Evolutionary conservation across 2,797 vertebrate genomes (phyloP).

Genomic region (Bufotes viridis): DNA sequence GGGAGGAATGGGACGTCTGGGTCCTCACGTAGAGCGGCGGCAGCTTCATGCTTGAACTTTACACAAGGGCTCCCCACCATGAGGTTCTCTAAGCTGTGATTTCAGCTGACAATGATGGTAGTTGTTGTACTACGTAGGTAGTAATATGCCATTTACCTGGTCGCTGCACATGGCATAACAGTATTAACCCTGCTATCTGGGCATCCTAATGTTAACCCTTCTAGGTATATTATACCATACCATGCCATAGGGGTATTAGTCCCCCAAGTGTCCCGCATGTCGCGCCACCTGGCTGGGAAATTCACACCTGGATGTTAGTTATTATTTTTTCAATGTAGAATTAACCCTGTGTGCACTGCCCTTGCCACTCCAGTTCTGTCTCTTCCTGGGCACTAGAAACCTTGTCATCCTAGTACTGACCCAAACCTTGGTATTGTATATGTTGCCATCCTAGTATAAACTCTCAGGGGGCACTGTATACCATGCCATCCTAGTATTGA

Average conservation of each 20-base stretch:
- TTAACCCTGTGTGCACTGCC: not conserved
- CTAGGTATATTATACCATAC: not conserved
- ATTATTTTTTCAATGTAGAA: not conserved
- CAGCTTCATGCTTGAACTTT: slow-evolving; percentile 22
- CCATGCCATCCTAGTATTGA: not conserved
- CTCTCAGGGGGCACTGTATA: not conserved
- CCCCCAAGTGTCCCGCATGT: not conserved
- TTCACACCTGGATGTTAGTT: not conserved
- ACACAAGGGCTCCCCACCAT: not conserved
- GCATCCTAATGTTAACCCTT: not conserved
- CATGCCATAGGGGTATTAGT: not conserved
- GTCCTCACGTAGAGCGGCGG: not conserved
- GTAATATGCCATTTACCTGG: not conserved
- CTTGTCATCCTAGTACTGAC: too few species aligned
- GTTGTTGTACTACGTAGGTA: not conserved
- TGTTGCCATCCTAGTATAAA: not conserved
- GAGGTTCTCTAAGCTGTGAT: not conserved
- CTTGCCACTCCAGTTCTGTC: too few species aligned
- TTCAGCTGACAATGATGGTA: not conserved
- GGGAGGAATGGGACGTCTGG: not conserved
- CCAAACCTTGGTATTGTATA: not conserved
- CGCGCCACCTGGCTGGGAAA: not conserved
- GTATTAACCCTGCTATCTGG: too few species aligned
- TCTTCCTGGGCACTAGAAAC: too few species aligned
- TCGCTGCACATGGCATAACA: too few species aligned